Evolutionary conservation across 2,888 invertebrate genomes (phyloP).

Genomic region (Drosophila melanosoma): DNA sequence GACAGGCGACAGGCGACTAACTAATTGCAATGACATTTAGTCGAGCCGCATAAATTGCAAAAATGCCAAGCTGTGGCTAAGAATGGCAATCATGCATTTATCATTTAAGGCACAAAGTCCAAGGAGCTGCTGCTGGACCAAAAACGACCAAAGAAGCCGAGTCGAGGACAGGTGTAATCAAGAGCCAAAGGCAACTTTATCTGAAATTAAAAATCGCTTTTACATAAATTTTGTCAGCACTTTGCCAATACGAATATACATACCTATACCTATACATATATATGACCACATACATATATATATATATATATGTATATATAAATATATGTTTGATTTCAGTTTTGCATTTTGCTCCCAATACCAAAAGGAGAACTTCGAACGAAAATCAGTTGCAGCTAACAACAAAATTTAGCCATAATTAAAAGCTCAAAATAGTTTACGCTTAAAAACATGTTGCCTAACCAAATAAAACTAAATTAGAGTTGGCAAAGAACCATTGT

Average conservation of each 20-base stretch:
- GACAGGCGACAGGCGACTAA: conserved; percentile 23
- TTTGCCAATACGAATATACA: conserved; percentile 50
- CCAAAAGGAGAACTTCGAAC: conserved; percentile 13
- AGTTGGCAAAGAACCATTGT: conserved; percentile 28
- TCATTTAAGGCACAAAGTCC: conserved; percentile 48
- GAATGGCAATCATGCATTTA: conserved; percentile 60
- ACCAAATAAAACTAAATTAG: conserved; percentile 8
- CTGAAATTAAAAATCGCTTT: conserved; percentile 77
- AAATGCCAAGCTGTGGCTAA: conserved; percentile 20
- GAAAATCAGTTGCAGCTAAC: conserved; percentile 39
- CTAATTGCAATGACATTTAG: conserved; percentile 60
- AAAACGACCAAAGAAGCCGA: conserved; percentile 1
- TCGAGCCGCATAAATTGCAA: conserved; percentile 54
- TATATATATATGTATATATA: not conserved
- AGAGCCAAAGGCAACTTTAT: conserved; percentile 64
- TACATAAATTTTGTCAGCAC: conserved; percentile 67
- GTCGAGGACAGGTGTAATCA: conserved; percentile 55
- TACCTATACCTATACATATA: not conserved
- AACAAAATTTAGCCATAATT: conserved; percentile 63
- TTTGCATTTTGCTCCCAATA: conserved; percentile 22
- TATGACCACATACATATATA: not conserved
- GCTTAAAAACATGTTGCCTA: conserved; percentile 15
- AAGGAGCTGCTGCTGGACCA: conserved; percentile 20
- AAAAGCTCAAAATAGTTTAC: conserved; percentile 61
- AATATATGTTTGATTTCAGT: conserved; percentile 2